Evolutionary conservation across 2,113 vertebrate genomes (phyloP), one percentile per base, ranked within the genome.

Genomic region (Bungarus multicinctus): DNA sequence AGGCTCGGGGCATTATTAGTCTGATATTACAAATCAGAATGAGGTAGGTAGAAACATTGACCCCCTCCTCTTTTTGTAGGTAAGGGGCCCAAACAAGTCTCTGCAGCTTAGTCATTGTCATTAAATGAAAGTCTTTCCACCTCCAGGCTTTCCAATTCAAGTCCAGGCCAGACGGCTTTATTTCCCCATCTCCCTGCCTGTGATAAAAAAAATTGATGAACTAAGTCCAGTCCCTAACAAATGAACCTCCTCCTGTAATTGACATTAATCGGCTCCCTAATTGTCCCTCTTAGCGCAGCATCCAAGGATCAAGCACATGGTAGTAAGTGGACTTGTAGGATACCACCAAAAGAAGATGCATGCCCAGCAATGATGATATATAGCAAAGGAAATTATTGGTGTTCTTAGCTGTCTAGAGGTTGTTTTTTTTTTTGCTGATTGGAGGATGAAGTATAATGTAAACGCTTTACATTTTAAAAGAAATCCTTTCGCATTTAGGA

Each of bases 21-120:
- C 0, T 10, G 53, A 4, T 45, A 45, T 0, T 90, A 45, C 64
- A n/a, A 6, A 25, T 50, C 25, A 22, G 7, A 43, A 53, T 0
- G 89, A 87, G 55, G 53, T 90, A 91, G 47, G 57, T 47, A 9
- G 69, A 5, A 87, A 25, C 45, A 45, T 0, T 60, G 90, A 87
- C 86, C 55, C 20, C 27, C 12, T 4, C 45, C 39, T 93, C 6
- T 50, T 30, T 69, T 0, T 0, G 0, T 39, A 45, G 52, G 4
- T 58, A 23, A 52, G 1, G 64, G 14, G 60, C 0, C 22, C 23
- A 4, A 22, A 3, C 16, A 18, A 53, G 50, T 47, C 89, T 87
- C 30, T 90, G 25, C 54, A 69, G 52, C 20, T 30, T 14, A 27
- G 22, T 94, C 86, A 0, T 81, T 30, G 1, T 23, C 39, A 0